Percentiles rank a stretch among this genome's conserved stretches.
Evolutionary conservation across 2,888 invertebrate genomes (phyloP).

Genomic region (Periphyllus acericola): DNA sequence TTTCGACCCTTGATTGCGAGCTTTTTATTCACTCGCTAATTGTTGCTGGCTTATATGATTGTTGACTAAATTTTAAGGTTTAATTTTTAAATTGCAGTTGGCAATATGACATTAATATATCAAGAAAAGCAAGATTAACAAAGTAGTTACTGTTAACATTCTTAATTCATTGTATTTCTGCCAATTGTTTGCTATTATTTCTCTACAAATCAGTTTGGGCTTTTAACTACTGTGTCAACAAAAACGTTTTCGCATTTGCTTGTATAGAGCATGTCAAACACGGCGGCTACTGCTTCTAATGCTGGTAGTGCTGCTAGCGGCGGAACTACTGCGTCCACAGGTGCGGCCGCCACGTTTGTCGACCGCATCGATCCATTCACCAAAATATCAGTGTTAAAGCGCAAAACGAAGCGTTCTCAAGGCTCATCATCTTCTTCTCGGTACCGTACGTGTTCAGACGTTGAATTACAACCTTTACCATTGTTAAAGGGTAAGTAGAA

Average conservation of each 20-base stretch:
- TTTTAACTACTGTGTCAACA: neutral
- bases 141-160: slow-evolving; percentile 2
- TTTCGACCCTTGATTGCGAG: neutral
- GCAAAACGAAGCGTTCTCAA: slow-evolving; percentile 98
- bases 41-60: slow-evolving; percentile 2
- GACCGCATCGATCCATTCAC: slow-evolving; percentile 99
- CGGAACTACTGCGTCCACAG: slow-evolving; percentile 49
- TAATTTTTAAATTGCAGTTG: neutral
- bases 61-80: slow-evolving; percentile 7
- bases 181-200: slow-evolving; percentile 13
- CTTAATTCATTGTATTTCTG: neutral
- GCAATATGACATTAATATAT: slow-evolving; percentile 28
- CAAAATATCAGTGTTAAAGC: slow-evolving; percentile 91
- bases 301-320: slow-evolving; percentile 38
- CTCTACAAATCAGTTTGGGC: neutral
- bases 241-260: slow-evolving; percentile 31
- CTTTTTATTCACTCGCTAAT: neutral
- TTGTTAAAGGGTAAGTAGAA: slow-evolving; percentile 88
- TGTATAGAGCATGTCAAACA: slow-evolving; percentile 59
- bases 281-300: slow-evolving; percentile 50
- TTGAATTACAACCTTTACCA: slow-evolving; percentile 95
- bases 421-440: slow-evolving; percentile 99
- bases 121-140: slow-evolving; percentile 13
- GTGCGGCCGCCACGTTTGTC: slow-evolving; percentile 84
- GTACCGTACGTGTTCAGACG: slow-evolving; percentile 97